Base-by-base conservation (phyloP, 2,888 invertebrate genomes). In the Thelaira solivaga region DNA sequence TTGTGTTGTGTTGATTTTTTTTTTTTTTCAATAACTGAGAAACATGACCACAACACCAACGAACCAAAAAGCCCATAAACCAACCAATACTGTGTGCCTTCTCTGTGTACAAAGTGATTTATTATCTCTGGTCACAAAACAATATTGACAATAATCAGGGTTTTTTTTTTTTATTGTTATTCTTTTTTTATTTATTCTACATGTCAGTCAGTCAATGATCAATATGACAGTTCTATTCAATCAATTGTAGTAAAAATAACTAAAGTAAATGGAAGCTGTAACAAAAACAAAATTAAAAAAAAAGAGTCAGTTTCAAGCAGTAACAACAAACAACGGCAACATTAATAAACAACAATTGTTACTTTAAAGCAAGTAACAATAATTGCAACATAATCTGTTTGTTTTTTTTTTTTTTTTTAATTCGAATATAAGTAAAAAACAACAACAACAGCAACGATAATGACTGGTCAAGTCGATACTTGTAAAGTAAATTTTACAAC, bases 211-310 rank as follows among this genome's bases (percentile, higher is more conserved):
- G 41, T 64, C 57, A 57, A 62, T 62, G 39, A 72, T 77, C 72
- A 62, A 68, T 64, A 55, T 73, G 62, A 73, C 67, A 68, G 74
- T 74, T 78, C 65, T 78, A 78, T 74, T 78, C 61, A 67, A 61
- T 71, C 53, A 65, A 49, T 49, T 69, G 22, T 22, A 53, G 18
- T 8, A 78, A 29, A 53, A 41, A 53, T 6, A 22, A 62, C 51
- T 29, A 20, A 59, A 61, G 43, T 53, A 59, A 61, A 74, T 67
- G 51, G 59, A 74, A 59, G 34, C 51, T 74, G 34, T 20, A 43
- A 49, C 8, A 59, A 39, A 34, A 51, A 22, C 18, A 24, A 49
- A 51, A 49, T 41, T 22, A 22, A 69, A 29, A 39, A n/a, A n/a
- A 5, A 16, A 62, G 29, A 31, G 29, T 64, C 53, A 55, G 7